Evolutionary conservation across 2,888 invertebrate genomes (phyloP).

Genomic region (Chrysina gloriosa): DNA sequence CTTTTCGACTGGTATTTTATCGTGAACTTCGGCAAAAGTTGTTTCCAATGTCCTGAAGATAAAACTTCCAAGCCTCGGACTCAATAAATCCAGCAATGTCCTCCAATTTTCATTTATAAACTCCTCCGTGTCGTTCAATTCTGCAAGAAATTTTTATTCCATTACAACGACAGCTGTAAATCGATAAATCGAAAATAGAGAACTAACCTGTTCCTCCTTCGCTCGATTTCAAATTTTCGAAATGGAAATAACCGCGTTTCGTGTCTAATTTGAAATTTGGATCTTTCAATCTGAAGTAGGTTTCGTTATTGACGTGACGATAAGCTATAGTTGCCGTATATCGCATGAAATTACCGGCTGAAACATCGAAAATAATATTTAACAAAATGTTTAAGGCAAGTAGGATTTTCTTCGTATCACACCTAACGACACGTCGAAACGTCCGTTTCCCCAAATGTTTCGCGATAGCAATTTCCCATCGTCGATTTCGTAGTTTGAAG

Average conservation of each 20-base stretch:
- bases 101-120: slow-evolving; percentile 26
- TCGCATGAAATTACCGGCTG: not conserved
- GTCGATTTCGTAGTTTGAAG: not conserved
- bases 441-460: not conserved
- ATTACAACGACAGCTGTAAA: not conserved
- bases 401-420: not conserved
- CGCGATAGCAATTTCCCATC: not conserved
- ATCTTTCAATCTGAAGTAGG: not conserved
- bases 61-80: not conserved
- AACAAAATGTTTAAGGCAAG: not conserved
- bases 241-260: not conserved
- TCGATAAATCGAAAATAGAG: not conserved
- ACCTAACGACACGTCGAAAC: not conserved
- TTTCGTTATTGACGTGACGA: not conserved
- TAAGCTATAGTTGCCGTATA: not conserved
- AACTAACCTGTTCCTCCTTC: not conserved
- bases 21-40: no score
- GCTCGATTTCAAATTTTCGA: not conserved
- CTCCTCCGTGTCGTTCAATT: slow-evolving; percentile 9
- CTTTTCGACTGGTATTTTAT: no score
- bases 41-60: not conserved
- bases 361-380: not conserved
- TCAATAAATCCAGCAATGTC: not conserved
- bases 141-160: no score
- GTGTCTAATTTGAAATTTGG: not conserved